Evolutionary conservation across 2,113 vertebrate species (phyloP), one percentile per base, ranked within the genome.

Genomic region (Crotalus horridus): DNA sequence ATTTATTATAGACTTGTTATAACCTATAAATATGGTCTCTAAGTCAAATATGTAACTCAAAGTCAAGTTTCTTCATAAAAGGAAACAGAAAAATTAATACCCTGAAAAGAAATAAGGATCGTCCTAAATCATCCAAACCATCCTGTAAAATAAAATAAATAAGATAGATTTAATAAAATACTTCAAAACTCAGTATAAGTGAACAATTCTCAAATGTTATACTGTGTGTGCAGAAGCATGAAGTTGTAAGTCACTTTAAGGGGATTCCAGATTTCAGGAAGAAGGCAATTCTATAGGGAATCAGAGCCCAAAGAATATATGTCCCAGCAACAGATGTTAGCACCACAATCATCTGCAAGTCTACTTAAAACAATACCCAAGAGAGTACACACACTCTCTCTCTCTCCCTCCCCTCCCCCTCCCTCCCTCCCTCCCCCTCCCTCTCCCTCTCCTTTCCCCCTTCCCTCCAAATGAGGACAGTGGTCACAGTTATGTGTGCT

Each of bases 91-190:
- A 95, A 15, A 91, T 87, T 10, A 86, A 89, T 98, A 98, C 97
- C 97, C 97, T 97, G 96, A 98, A 98, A 96, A 98, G 97, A 94
- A 98, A 98, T 95, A 98, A 98, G 20, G 97, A 97, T 43, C 93
- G 93, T 95, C 97, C 96, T 93, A 95, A 61, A 53, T 54, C 89
- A 87, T 94, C 96, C 93, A 94, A 92, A 12, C 94, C 93, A 94
- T 97, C 96, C 97, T 98, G 95, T 43, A 97, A 98, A 95, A 97
- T 59, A 96, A 96, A 97, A 92, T 61, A 96, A 97, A 92, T 61
- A 97, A 97, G 94, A 92, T 39, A 43, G 43, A 86, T 1, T 95
- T 93, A 96, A 43, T 4, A 69, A 94, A 90, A 90, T 39, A 43
- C 85, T 95, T 94, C 23, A 87, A 91, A 95, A 93, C 23, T 61